Conservation (phyloP, 1,140 invertebrate genomes). For the Pollicipes pollicipes region DNA sequence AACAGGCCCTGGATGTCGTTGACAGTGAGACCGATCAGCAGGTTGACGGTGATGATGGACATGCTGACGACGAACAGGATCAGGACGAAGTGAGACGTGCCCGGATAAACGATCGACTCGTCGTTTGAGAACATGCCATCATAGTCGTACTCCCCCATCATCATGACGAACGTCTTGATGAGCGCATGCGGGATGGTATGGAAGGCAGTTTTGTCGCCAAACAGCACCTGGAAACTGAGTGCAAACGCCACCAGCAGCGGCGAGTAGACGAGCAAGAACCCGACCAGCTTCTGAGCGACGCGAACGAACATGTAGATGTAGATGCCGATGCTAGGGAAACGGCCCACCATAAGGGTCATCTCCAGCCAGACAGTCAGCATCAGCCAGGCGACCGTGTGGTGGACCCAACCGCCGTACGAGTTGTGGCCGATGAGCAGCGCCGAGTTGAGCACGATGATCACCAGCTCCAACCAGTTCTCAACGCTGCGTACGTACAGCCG, state of each 20-base stretch:
- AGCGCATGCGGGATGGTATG: constrained; percentile 9
- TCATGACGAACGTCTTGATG: constrained; percentile 18
- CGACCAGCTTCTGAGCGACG: constrained; percentile 15
- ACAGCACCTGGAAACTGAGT: constrained; percentile 15
- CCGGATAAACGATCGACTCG: constrained; percentile 9
- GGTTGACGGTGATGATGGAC: constrained; percentile 20
- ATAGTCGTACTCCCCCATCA: constrained; percentile 19
- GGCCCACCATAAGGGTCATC: constrained; percentile 16
- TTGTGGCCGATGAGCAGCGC: too few relatives aligned
- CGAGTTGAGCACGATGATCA: too few relatives aligned
- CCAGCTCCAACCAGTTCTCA: too few relatives aligned
- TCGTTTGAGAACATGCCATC: constrained; percentile 11
- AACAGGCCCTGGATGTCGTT: constrained; percentile 18
- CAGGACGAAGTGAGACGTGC: constrained; percentile 16
- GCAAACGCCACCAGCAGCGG: constrained; percentile 14
- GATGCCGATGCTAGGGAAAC: constrained; percentile 18
- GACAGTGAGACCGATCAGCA: constrained; percentile 21
- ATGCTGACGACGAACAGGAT: constrained; percentile 19
- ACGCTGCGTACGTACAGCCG: too few relatives aligned
- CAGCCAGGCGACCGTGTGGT: constrained; percentile 12
- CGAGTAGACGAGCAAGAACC: constrained; percentile 16
- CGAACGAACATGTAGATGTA: too few relatives aligned
- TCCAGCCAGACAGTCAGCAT: constrained; percentile 16
- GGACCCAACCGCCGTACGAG: too few relatives aligned
- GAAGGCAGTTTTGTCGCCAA: constrained; percentile 13